Conservation (phyloP, 2,888 invertebrate species). For the Actias luna region DNA sequence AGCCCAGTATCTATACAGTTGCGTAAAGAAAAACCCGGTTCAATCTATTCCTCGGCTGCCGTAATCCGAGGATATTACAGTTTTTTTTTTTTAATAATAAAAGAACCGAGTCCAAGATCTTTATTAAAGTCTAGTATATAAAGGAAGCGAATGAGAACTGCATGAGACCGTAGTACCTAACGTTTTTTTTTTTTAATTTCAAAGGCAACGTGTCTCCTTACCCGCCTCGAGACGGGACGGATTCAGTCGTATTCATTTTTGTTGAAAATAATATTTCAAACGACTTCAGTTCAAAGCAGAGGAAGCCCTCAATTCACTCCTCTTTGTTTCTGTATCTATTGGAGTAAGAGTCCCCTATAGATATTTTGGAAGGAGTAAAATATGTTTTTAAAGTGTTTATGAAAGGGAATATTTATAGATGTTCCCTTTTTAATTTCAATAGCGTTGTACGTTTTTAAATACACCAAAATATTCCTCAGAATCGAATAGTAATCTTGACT, state of each 20-base stretch:
- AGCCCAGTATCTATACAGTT: conserved; percentile 37
- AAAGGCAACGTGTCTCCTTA: conserved; percentile 1
- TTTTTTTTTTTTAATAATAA: conserved; percentile 73
- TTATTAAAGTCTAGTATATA: conserved; percentile 64
- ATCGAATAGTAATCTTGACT: too few relatives aligned
- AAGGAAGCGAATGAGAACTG: conserved; percentile 28
- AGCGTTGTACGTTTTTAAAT: too few relatives aligned
- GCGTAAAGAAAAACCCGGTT: conserved; percentile 49
- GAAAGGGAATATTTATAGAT: too few relatives aligned
- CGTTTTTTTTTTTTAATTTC: not conserved
- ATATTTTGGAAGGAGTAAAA: too few relatives aligned
- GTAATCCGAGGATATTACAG: conserved; percentile 48
- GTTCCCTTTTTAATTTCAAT: too few relatives aligned
- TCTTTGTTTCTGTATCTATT: too few relatives aligned
- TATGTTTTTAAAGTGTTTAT: too few relatives aligned
- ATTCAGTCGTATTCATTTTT: not conserved
- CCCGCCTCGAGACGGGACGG: not conserved
- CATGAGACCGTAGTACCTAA: not conserved
- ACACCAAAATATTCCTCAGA: too few relatives aligned
- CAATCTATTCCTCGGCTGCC: conserved; percentile 19
- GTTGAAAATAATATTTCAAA: not conserved
- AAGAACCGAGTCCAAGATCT: conserved; percentile 48
- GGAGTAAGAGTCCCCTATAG: too few relatives aligned
- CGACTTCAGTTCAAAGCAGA: too few relatives aligned
- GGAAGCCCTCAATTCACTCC: too few relatives aligned